Conservation (phyloP, 2,113 vertebrate species). For the Hypomesus transpacificus region DNA sequence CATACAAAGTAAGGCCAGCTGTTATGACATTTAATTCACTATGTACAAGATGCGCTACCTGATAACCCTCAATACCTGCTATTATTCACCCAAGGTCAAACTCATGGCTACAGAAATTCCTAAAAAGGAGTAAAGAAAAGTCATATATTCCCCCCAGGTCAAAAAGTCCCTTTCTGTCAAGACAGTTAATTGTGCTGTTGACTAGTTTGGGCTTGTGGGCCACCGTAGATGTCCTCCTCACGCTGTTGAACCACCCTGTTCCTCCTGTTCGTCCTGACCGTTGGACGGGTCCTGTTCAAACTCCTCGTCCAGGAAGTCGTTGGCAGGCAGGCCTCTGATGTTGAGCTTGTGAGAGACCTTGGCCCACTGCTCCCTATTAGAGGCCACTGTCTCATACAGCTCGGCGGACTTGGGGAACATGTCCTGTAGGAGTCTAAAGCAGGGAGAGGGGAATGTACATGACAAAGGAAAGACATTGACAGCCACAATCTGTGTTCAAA, state of each 20-base stretch:
- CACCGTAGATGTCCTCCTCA: not conserved
- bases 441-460: not conserved
- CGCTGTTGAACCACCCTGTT: not conserved
- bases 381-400: constrained; percentile 74
- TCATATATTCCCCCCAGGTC: not conserved
- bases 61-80: not conserved
- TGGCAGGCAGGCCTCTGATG: constrained; percentile 76
- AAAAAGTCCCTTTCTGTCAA: not conserved
- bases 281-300: constrained; percentile 23
- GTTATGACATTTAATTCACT: constrained; percentile 12
- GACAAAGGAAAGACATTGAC: not conserved
- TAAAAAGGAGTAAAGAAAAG: not conserved
- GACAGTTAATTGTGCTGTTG: not conserved
- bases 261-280: not conserved
- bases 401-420: constrained; percentile 71
- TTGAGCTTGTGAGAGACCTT: constrained; percentile 82
- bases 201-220: too few species aligned
- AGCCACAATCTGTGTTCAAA: too few species aligned
- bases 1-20: constrained; percentile 32
- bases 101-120: not conserved
- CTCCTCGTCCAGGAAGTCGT: constrained; percentile 82
- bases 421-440: constrained; percentile 73
- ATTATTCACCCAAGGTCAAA: not conserved
- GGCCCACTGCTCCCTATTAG: constrained; percentile 79
- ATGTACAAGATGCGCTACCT: not conserved